Percentiles rank a stretch among this genome's conserved stretches.
Evolutionary conservation across 2,113 vertebrate species (phyloP).

Genomic region (Herpetotheres cachinnans): DNA sequence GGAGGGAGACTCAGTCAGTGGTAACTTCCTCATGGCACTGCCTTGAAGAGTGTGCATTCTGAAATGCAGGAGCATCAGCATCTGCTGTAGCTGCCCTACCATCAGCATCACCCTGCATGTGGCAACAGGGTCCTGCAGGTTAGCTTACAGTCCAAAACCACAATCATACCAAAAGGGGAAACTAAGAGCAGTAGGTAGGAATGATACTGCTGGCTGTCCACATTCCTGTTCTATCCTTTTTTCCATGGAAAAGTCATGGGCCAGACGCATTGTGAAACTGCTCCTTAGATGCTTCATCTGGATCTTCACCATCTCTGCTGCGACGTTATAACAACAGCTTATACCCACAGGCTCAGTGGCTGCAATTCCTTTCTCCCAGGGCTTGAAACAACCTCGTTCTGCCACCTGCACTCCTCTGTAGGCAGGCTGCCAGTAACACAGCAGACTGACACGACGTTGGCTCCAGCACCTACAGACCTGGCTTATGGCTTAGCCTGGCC

Average conservation of each 20-base stretch:
- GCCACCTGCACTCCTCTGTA: background rate
- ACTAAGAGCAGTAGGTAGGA: background rate
- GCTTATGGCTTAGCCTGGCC: background rate
- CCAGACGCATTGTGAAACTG: background rate
- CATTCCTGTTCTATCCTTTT: background rate
- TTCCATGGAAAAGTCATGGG: background rate
- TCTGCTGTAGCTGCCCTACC: background rate
- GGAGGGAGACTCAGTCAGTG: background rate
- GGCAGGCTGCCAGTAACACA: background rate
- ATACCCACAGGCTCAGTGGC: background rate
- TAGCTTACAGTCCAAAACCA: background rate
- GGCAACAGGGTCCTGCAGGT: background rate
- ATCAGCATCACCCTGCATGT: background rate
- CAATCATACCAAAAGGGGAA: background rate
- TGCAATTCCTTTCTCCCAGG: background rate
- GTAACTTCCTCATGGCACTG: background rate
- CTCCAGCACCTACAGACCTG: background rate
- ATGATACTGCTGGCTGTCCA: background rate
- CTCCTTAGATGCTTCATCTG: background rate
- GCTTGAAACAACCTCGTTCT: background rate
- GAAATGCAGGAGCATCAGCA: background rate
- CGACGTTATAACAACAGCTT: background rate
- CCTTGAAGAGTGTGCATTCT: background rate
- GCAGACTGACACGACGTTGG: background rate
- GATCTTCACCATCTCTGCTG: background rate